Percentiles rank a stretch among this genome's conserved stretches.
Conservation (phyloP, 2,113 vertebrate genomes). For the Scytalopus superciliaris region DNA sequence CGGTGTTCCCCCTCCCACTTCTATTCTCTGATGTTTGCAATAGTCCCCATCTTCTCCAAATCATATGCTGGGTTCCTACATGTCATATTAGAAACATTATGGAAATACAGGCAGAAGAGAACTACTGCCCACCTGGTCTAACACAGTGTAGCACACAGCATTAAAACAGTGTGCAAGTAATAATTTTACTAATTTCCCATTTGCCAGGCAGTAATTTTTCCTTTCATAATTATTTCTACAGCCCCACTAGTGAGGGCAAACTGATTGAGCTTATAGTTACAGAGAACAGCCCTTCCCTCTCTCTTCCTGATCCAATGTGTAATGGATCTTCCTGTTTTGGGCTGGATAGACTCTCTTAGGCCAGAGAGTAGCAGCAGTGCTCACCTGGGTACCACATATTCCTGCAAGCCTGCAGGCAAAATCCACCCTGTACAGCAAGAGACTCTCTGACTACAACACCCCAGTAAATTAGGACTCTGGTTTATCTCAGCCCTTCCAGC, state of each 20-base stretch:
- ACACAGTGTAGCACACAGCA: neutral
- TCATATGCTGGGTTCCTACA: neutral
- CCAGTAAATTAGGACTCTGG: neutral
- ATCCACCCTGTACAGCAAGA: neutral
- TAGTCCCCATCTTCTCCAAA: neutral
- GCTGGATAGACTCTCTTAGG: neutral
- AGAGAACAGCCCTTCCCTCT: neutral
- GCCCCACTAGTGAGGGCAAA: neutral
- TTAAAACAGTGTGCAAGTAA: neutral
- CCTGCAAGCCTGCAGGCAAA: neutral
- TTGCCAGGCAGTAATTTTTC: neutral
- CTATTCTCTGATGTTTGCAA: neutral
- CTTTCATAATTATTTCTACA: neutral
- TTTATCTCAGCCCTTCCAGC: neutral
- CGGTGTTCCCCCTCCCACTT: neutral
- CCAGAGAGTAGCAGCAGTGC: neutral
- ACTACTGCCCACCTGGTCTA: neutral
- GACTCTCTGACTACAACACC: rapidly evolving
- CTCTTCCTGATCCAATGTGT: neutral
- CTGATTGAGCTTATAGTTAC: neutral
- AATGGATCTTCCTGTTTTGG: neutral
- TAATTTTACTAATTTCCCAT: neutral
- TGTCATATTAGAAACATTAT: neutral
- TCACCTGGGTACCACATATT: neutral
- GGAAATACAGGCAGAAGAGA: neutral